Conservation (phyloP, 2,888 invertebrate species). For the Protula sp. region DNA sequence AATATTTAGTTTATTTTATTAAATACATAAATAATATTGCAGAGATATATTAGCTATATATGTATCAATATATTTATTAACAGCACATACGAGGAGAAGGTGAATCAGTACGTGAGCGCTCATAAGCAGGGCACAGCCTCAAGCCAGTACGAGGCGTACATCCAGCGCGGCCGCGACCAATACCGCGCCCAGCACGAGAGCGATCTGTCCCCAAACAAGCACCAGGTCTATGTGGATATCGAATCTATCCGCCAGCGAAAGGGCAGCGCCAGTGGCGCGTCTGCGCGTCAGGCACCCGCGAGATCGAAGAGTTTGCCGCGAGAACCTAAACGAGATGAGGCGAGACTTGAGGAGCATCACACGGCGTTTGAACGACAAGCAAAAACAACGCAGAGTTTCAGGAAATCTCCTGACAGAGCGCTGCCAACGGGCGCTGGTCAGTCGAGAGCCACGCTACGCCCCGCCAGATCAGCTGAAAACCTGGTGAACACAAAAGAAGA, state of each 20-base stretch:
- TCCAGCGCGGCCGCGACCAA: background rate
- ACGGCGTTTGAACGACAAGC: background rate
- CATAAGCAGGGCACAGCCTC: background rate
- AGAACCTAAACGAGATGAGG: background rate
- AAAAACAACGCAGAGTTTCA: background rate
- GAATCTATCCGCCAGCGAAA: slow-evolving; percentile 3
- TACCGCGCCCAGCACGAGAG: background rate
- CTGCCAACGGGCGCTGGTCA: too few species aligned
- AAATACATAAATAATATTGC: too few species aligned
- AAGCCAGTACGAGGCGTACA: background rate
- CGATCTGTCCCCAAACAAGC: background rate
- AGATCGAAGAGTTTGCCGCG: background rate
- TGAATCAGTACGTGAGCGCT: background rate
- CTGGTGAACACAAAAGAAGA: background rate
- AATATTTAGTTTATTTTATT: too few species aligned
- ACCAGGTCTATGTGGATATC: slow-evolving; percentile 1
- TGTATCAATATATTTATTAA: too few species aligned
- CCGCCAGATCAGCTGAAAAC: background rate
- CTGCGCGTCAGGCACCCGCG: too few species aligned
- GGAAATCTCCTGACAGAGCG: too few species aligned
- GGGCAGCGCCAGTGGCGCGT: background rate
- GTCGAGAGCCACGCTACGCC: too few species aligned
- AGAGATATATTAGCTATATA: too few species aligned
- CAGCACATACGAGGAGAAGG: background rate
- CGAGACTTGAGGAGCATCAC: background rate